Evolutionary conservation across 2,797 vertebrate genomes (phyloP).

Genomic region (Remorina albescens): DNA sequence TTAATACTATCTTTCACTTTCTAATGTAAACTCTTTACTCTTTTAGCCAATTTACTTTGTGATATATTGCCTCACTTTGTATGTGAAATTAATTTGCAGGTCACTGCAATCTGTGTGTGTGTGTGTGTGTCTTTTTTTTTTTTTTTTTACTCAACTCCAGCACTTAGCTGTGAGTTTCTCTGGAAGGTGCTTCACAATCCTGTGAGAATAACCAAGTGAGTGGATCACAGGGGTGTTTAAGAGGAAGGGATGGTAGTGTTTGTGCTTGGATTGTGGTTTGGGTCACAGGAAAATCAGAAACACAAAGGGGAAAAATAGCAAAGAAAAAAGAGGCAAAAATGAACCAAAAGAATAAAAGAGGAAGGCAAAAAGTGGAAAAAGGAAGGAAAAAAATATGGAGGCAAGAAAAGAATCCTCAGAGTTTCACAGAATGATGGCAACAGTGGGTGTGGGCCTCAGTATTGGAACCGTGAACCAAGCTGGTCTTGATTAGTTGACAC

Average conservation of each 20-base stretch:
- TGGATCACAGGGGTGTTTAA: constrained; percentile 16
- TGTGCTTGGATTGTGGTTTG: constrained; percentile 23
- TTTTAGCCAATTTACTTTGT: constrained; percentile 28
- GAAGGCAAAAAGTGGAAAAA: constrained; percentile 36
- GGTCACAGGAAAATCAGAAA: constrained; percentile 19
- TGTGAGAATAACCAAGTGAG: constrained; percentile 24
- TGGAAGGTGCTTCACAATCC: constrained; percentile 53
- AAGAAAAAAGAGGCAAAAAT: constrained; percentile 6
- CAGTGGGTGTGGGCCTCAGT: constrained; percentile 27
- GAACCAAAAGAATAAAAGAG: constrained; percentile 6
- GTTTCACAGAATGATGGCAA: constrained; percentile 64
- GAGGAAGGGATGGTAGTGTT: constrained; percentile 8
- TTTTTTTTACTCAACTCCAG: constrained; percentile 17
- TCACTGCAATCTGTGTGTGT: background rate
- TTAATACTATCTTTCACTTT: constrained; percentile 60
- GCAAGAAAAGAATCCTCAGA: constrained; percentile 64
- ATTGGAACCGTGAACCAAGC: constrained; percentile 66
- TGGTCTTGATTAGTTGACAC: constrained; percentile 77
- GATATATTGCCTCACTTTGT: constrained; percentile 20
- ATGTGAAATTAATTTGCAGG: background rate
- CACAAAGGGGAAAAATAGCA: constrained; percentile 29
- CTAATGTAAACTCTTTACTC: constrained; percentile 62
- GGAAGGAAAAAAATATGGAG: constrained; percentile 61
- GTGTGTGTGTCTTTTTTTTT: background rate
- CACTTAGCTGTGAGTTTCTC: constrained; percentile 35